phyloP scores from a whole-genome alignment of 1,140 invertebrate species.

The Theocolax elegans region DNA sequence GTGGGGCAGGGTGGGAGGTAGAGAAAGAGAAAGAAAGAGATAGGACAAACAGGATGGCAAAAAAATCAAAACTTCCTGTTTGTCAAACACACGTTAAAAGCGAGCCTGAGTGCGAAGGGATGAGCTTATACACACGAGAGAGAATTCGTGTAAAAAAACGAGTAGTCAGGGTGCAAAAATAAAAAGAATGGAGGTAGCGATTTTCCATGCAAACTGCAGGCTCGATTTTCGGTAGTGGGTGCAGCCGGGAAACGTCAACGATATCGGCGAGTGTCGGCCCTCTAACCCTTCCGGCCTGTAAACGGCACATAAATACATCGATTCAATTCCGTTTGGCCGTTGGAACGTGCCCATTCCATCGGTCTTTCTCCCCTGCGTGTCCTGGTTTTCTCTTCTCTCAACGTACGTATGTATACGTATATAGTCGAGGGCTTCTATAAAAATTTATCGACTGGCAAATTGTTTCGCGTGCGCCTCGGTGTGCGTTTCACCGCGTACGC shows the following conservation, averaged over 20 bases:
- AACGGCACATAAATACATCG: constrained; percentile 69
- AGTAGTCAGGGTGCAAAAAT: neutral
- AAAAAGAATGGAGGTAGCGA: neutral
- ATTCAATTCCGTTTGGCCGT: constrained; percentile 65
- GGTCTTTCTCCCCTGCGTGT: neutral
- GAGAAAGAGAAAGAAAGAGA: constrained; percentile 23
- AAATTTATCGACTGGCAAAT: constrained; percentile 70
- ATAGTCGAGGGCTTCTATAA: constrained; percentile 61
- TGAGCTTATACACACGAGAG: neutral
- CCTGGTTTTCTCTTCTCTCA: neutral
- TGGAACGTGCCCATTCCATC: constrained; percentile 10
- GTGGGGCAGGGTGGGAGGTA: no score
- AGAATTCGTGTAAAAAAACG: constrained; percentile 5
- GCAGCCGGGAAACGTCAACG: constrained; percentile 45
- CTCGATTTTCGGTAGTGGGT: constrained; percentile 43
- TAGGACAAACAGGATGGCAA: constrained; percentile 15
- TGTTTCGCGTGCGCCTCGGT: constrained; percentile 62
- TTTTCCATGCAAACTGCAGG: constrained; percentile 44
- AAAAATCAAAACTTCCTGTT: constrained; percentile 40
- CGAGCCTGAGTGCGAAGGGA: constrained; percentile 21
- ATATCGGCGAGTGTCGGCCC: constrained; percentile 52
- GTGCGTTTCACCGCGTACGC: constrained; percentile 21
- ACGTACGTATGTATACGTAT: neutral
- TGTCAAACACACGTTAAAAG: constrained; percentile 41
- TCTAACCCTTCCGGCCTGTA: constrained; percentile 59